Evolutionary conservation across 2,797 vertebrate genomes (phyloP).

Genomic region (Pelodytes ibericus): DNA sequence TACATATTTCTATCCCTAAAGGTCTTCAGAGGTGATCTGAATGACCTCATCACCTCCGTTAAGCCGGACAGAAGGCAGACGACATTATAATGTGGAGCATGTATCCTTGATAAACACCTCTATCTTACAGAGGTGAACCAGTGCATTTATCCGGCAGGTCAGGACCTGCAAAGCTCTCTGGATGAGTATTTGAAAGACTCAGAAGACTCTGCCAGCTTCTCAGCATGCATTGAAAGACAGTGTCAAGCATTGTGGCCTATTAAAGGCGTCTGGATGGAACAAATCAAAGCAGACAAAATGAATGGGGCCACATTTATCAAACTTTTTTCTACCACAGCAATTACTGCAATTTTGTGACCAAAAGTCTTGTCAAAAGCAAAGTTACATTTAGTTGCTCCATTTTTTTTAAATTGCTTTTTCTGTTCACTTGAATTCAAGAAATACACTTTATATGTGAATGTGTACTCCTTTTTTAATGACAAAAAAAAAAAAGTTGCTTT

Average conservation of each 20-base stretch:
- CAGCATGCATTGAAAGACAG: conserved; percentile 38
- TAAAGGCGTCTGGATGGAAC: conserved; percentile 56
- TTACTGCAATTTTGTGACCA: conserved; percentile 52
- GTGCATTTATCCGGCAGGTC: conserved; percentile 52
- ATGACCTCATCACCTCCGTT: conserved; percentile 46
- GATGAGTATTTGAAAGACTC: conserved; percentile 54
- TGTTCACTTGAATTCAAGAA: conserved; percentile 41
- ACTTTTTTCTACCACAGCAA: conserved; percentile 40
- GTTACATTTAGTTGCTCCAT: conserved; percentile 22
- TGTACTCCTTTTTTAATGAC: conserved; percentile 11
- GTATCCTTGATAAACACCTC: conserved; percentile 55
- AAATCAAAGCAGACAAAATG: conserved; percentile 55
- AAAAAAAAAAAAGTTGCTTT: neutral
- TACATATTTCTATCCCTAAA: conserved; percentile 46
- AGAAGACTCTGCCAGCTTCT: conserved; percentile 45
- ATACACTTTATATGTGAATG: neutral
- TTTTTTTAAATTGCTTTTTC: conserved; percentile 47
- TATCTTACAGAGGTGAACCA: conserved; percentile 51
- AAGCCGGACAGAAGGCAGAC: conserved; percentile 53
- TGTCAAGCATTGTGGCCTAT: conserved; percentile 48
- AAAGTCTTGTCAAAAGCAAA: conserved; percentile 48
- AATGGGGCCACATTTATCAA: conserved; percentile 52
- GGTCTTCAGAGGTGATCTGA: conserved; percentile 46
- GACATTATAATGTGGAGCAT: conserved; percentile 52
- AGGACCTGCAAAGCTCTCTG: conserved; percentile 53